phyloP scores from a whole-genome alignment of 2,113 vertebrate genomes.

The Lophochroa leadbeateri region DNA sequence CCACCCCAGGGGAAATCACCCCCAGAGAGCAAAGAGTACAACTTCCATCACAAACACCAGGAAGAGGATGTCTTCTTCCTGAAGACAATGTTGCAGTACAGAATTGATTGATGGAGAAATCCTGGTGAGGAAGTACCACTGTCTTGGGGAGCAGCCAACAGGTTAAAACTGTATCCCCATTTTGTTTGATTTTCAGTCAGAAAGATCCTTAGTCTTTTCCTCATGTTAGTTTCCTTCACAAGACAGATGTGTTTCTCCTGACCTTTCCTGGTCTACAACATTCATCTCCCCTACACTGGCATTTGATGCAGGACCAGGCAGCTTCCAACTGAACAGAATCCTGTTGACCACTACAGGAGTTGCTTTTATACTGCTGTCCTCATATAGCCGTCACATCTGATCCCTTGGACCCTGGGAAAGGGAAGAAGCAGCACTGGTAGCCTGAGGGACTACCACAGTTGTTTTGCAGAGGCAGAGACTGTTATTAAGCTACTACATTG shows the following conservation, averaged over 20 bases:
- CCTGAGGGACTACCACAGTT: not conserved
- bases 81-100: not conserved
- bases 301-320: not conserved
- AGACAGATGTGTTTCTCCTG: not conserved
- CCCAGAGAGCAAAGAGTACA: not conserved
- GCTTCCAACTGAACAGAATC: not conserved
- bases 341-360: not conserved
- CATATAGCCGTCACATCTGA: not conserved
- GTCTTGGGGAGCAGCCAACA: not conserved
- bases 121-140: not conserved
- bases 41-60: not conserved
- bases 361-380: not conserved
- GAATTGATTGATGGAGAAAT: not conserved
- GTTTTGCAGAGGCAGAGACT: not conserved
- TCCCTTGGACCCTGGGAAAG: not conserved
- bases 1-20: not conserved
- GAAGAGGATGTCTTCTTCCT: not conserved
- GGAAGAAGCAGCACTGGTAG: fast-evolving
- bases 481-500: not conserved
- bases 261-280: not conserved
- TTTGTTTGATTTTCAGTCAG: not conserved
- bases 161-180: not conserved
- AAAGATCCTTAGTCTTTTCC: not conserved
- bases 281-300: not conserved
- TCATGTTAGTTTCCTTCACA: not conserved